Base-by-base conservation (phyloP, 1,140 invertebrate genomes). In the Harpegnathos saltator region DNA sequence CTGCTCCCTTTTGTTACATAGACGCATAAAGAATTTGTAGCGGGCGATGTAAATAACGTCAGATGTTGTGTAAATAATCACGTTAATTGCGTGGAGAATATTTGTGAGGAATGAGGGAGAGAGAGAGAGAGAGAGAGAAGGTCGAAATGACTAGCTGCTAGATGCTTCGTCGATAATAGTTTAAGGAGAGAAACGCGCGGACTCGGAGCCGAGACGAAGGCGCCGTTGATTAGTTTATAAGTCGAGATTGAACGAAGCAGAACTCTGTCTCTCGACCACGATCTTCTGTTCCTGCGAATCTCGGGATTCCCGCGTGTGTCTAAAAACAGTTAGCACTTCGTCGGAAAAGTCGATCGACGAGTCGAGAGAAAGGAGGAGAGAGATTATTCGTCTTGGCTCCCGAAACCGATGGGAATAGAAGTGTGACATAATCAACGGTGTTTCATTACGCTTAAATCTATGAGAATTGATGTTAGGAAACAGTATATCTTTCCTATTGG, bases 21-120 rank as follows among this genome's bases (percentile, higher is more conserved):
- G 86, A 80, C 52, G 56, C 72, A 24, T 80, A 71, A 72, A 68
- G 54, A 19, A 52, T 22, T 5, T 33, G 38, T 68, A 56, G 24
- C 22, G 26, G 38, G 22, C 59, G 26, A 71, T 87, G 72, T 84
- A 74, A 87, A 84, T 87, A 44, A 78, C 11, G 26, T 54, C 19
- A 54, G 58, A 56, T 52, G 52, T 38, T 78, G 14, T 84, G 85
- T 87, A 87, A 52, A 87, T 84, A 86, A 77, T 29, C 62, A 82
- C 22, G 29, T 87, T 85, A 54, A 72, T 59, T 26, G 4, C 38
- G 52, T 81, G 85, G 33, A 71, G 83, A 71, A 74, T 29, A 44
- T n/a, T n/a, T 48, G 38, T 59, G 62, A 56, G 29, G 14, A 15
- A 52, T n/a, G 29, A 44, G 38, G 11, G 38, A 44, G 38, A 44